Percentiles rank a stretch among this genome's conserved stretches.
Evolutionary conservation across 2,113 vertebrate genomes (phyloP).

Genomic region (Melanostigma gelatinosum): DNA sequence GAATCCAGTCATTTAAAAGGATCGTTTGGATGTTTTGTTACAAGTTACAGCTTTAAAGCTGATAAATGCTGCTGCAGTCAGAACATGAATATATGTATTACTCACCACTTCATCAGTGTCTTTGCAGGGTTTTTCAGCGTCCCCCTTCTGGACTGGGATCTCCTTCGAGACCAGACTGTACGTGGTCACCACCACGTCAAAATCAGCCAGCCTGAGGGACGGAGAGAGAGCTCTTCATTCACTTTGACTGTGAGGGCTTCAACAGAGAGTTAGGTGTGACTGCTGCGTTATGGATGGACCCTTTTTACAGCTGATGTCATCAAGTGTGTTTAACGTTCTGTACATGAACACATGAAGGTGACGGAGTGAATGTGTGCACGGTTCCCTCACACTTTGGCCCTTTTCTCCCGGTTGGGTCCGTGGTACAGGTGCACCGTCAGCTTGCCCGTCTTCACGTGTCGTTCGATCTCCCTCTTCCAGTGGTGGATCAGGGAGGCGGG

Average conservation of each 20-base stretch:
- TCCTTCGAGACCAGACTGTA: slow-evolving; percentile 93
- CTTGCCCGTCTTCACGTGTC: slow-evolving; percentile 77
- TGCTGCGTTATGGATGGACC: too few relatives aligned
- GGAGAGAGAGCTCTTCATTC: background rate
- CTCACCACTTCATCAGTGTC: slow-evolving; percentile 79
- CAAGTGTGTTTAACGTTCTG: too few relatives aligned
- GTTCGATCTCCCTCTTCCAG: slow-evolving; percentile 95
- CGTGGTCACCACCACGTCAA: slow-evolving; percentile 94
- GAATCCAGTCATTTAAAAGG: too few relatives aligned
- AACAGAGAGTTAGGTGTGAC: background rate
- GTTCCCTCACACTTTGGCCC: slow-evolving; percentile 84
- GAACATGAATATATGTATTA: background rate
- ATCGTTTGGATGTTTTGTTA: too few relatives aligned
- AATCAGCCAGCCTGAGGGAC: slow-evolving; percentile 85
- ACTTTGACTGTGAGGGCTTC: background rate
- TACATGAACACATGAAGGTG: too few relatives aligned
- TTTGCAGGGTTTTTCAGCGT: slow-evolving; percentile 75
- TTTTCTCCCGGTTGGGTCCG: slow-evolving; percentile 86
- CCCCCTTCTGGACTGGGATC: slow-evolving; percentile 86
- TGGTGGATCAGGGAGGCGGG: slow-evolving; percentile 97
- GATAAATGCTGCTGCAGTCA: background rate
- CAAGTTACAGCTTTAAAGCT: background rate
- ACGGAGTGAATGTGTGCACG: background rate
- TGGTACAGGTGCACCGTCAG: slow-evolving; percentile 92
- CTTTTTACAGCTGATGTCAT: too few relatives aligned